Conservation (phyloP, 1,140 invertebrate genomes). For the Gryllus bimaculatus region DNA sequence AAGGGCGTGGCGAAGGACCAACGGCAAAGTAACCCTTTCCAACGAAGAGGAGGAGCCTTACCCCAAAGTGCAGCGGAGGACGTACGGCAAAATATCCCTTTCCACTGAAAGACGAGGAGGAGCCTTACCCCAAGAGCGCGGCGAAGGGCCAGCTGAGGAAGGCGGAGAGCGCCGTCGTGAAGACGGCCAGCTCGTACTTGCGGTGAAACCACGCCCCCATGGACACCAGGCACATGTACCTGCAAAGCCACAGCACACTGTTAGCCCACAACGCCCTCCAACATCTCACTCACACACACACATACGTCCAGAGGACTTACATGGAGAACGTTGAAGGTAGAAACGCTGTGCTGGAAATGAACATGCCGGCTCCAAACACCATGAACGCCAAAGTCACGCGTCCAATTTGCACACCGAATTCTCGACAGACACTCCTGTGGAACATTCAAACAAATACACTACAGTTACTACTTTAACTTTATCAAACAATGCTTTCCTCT, state of each 20-base stretch:
- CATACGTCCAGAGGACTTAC: constrained; percentile 38
- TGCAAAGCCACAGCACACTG: constrained; percentile 24
- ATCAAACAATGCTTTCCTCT: no score
- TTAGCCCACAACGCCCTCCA: not conserved
- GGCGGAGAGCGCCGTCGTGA: constrained; percentile 69
- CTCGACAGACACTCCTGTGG: constrained; percentile 71
- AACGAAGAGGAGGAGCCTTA: no score
- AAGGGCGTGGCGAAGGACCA: not conserved
- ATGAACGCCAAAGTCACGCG: constrained; percentile 73
- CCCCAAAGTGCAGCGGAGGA: no score
- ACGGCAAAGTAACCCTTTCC: no score
- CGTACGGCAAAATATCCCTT: no score
- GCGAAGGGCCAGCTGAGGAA: constrained; percentile 88
- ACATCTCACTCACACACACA: not conserved
- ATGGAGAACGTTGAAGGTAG: constrained; percentile 92
- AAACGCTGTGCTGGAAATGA: constrained; percentile 78
- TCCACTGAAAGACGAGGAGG: not conserved
- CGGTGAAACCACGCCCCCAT: constrained; percentile 78
- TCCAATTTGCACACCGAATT: constrained; percentile 83
- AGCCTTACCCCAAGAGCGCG: constrained; percentile 61
- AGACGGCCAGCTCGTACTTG: constrained; percentile 70
- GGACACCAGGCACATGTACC: constrained; percentile 65
- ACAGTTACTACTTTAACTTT: no score
- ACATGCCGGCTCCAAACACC: constrained; percentile 84
- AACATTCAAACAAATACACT: constrained; percentile 22